phyloP scores from a whole-genome alignment of 2,113 vertebrate species.

The Orthonyx spaldingii region DNA sequence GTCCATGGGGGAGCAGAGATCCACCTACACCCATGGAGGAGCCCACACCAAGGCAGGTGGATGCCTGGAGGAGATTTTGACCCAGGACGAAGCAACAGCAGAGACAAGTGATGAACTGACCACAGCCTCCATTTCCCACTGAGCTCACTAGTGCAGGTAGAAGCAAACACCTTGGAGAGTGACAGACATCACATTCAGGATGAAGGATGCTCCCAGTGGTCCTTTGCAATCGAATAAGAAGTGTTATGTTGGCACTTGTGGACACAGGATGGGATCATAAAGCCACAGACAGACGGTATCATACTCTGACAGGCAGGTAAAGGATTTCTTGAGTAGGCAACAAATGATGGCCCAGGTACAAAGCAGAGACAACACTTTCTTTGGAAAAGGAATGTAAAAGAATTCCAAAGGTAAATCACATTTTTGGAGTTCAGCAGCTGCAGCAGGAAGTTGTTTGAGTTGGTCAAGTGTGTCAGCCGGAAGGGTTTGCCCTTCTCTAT shows the following conservation, averaged over 20 bases:
- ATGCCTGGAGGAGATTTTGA: background rate
- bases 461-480: background rate
- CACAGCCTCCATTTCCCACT: background rate
- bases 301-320: background rate
- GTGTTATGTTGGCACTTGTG: accelerated
- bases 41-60: background rate
- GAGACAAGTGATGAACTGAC: background rate
- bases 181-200: background rate
- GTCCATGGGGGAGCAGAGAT: background rate
- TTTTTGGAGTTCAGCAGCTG: background rate
- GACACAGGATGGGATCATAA: background rate
- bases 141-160: background rate
- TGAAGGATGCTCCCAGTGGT: background rate
- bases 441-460: background rate
- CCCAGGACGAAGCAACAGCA: background rate
- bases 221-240: background rate
- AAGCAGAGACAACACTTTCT: background rate
- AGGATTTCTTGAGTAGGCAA: background rate
- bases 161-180: background rate
- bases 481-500: background rate
- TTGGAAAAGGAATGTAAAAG: background rate
- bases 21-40: accelerated
- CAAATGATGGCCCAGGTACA: background rate
- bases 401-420: background rate
- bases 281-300: background rate